phyloP scores from a whole-genome alignment of 2,113 vertebrate species.

The Aptenodytes patagonicus region DNA sequence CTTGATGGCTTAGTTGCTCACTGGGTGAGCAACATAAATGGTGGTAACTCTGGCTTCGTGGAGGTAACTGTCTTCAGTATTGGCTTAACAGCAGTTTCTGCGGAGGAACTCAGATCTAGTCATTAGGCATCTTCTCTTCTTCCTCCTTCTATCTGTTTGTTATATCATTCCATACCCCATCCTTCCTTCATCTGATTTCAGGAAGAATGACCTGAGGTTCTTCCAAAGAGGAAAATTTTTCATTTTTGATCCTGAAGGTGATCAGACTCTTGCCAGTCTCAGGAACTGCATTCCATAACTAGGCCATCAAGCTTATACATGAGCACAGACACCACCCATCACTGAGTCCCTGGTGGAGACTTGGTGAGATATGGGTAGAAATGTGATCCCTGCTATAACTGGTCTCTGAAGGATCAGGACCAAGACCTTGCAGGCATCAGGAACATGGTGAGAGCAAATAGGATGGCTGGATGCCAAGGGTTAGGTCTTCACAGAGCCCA shows the following conservation, averaged over 20 bases:
- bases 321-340: not conserved
- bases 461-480: not conserved
- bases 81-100: not conserved
- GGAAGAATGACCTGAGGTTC: not conserved
- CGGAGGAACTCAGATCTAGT: not conserved
- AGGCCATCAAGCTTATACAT: not conserved
- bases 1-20: not conserved
- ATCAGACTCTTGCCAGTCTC: not conserved
- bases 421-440: not conserved
- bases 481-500: not conserved
- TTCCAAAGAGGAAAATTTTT: not conserved
- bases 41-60: not conserved
- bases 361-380: not conserved
- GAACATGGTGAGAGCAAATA: not conserved
- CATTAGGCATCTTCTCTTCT: not conserved
- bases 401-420: not conserved
- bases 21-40: not conserved
- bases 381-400: not conserved
- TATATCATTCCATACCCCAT: not conserved
- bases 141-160: not conserved
- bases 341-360: not conserved
- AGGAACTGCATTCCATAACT: not conserved
- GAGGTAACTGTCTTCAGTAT: not conserved
- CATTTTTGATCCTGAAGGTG: not conserved
- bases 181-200: not conserved